A percentile compares a stretch with the other conserved stretches of the same genome.
These are phyloP conservation scores for Leptonema lineaticorne DNA, from an alignment of 1,140 invertebrate species.

Conservation along the genomic window DNA sequence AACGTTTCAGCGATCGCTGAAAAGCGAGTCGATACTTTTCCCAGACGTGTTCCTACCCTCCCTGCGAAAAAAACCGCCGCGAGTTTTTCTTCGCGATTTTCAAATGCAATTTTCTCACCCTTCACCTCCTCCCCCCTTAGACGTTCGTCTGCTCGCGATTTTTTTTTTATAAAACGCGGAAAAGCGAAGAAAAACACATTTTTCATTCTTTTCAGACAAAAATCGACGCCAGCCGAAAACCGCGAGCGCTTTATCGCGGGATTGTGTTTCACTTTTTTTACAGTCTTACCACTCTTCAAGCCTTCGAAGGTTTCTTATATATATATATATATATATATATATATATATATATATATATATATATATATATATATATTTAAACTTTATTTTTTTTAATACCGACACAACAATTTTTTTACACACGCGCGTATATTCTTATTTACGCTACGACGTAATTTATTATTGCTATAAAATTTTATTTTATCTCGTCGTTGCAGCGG, in stretches of 20 bases:
- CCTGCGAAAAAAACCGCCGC: too few relatives aligned
- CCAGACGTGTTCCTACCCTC: too few relatives aligned
- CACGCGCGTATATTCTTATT: slow-evolving; percentile 5
- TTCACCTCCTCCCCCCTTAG: too few relatives aligned
- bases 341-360: too few relatives aligned
- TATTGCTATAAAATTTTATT: not conserved
- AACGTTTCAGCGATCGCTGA: slow-evolving; percentile 17
- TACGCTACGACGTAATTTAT: not conserved
- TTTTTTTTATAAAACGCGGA: too few relatives aligned
- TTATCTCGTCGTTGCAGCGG: not conserved
- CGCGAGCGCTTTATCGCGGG: not conserved
- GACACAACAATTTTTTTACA: not conserved
- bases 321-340: too few relatives aligned
- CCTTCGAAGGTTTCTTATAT: too few relatives aligned
- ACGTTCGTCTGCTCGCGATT: too few relatives aligned
- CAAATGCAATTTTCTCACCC: slow-evolving; percentile 12
- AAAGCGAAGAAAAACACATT: slow-evolving; percentile 9
- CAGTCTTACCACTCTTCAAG: too few relatives aligned
- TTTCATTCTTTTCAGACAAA: slow-evolving; percentile 15
- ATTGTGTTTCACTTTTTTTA: slow-evolving; percentile 5
- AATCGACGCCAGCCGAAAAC: slow-evolving; percentile 5
- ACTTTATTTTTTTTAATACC: not conserved
- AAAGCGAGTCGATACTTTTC: slow-evolving; percentile 4
- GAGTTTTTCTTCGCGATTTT: slow-evolving; percentile 11
- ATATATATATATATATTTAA: not conserved